Evolutionary conservation across 2,797 vertebrate species (phyloP).

Genomic region (Garrulus glandarius): DNA sequence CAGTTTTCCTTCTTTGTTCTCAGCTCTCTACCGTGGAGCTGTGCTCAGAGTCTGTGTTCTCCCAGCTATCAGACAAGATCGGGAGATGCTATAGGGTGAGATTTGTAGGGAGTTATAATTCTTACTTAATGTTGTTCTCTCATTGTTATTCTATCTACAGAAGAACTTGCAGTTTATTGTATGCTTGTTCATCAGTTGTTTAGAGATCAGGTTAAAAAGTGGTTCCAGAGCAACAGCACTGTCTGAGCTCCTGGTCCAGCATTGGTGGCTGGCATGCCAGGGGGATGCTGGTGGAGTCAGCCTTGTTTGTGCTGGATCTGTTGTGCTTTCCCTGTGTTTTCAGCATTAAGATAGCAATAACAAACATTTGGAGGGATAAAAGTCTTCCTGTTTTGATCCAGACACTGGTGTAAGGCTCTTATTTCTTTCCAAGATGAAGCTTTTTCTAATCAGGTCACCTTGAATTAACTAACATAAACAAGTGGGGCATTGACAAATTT

Average conservation of each 20-base stretch:
- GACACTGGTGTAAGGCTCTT: background rate
- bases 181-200: background rate
- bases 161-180: background rate
- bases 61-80: background rate
- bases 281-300: background rate
- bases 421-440: background rate
- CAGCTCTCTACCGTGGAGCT: background rate
- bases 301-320: background rate
- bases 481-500: background rate
- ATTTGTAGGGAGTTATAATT: background rate
- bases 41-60: background rate
- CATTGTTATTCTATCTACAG: background rate
- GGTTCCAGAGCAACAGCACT: background rate
- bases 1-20: background rate
- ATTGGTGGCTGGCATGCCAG: accelerated
- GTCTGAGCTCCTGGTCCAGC: background rate
- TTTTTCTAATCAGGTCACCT: background rate
- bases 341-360: background rate
- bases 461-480: background rate
- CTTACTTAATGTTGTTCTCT: background rate
- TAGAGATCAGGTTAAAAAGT: background rate
- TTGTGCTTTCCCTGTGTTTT: background rate
- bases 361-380: background rate
- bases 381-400: background rate
- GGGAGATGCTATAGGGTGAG: background rate